Evolutionary conservation across 2,113 vertebrate species (phyloP).

Genomic region (Cephalopholis sonnerati): DNA sequence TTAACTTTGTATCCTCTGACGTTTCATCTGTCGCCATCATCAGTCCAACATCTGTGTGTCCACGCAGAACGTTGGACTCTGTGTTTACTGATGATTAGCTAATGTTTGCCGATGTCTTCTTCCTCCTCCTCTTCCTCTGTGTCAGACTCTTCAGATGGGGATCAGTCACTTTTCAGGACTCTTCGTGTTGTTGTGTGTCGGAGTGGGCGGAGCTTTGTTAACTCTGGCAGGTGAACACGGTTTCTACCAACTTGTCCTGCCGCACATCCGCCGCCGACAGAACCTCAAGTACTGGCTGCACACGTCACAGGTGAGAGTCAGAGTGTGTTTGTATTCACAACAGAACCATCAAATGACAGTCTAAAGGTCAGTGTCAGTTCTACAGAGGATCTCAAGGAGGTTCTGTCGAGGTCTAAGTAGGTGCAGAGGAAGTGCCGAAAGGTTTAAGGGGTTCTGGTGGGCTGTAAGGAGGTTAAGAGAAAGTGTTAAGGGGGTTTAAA

Average conservation of each 20-base stretch:
- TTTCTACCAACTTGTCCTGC: slow-evolving; percentile 89
- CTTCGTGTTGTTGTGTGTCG: slow-evolving; percentile 91
- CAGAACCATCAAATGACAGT: too few relatives aligned
- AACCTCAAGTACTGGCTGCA: slow-evolving; percentile 94
- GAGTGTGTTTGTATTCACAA: background rate
- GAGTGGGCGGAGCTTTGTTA: slow-evolving; percentile 90
- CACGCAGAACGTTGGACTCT: too few relatives aligned
- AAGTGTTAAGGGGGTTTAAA: background rate
- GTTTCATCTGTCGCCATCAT: too few relatives aligned
- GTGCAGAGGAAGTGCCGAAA: background rate
- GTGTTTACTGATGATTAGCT: too few relatives aligned
- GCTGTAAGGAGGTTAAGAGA: too few relatives aligned
- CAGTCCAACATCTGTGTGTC: too few relatives aligned
- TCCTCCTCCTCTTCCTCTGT: background rate
- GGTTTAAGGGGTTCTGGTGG: too few relatives aligned
- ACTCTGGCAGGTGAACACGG: slow-evolving; percentile 88
- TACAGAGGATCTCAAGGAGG: too few relatives aligned
- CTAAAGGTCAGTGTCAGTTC: too few relatives aligned
- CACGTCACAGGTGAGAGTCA: slow-evolving; percentile 89
- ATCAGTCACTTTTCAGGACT: slow-evolving; percentile 93
- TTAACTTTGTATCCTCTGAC: too few relatives aligned
- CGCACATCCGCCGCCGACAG: slow-evolving; percentile 87
- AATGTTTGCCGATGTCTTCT: too few relatives aligned
- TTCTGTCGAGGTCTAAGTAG: background rate
- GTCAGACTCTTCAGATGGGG: slow-evolving; percentile 94